Conservation (phyloP, 2,113 vertebrate species). For the Furnarius figulus region DNA sequence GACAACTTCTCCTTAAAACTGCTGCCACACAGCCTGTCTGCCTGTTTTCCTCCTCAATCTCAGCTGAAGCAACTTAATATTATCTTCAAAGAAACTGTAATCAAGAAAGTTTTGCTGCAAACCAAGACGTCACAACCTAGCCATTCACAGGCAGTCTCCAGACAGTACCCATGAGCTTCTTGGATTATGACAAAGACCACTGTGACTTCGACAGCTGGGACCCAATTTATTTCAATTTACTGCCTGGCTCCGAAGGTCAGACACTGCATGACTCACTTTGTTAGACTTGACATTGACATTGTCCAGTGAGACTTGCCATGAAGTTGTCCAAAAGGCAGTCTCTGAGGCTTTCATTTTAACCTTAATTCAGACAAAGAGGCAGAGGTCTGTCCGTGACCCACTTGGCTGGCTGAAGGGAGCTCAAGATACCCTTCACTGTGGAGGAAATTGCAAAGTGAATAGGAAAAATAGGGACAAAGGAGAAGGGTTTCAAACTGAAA, state of each 20-base stretch:
- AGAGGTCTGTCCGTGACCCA: not conserved
- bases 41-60: not conserved
- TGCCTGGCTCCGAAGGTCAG: not conserved
- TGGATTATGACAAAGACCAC: slow-evolving; percentile 9
- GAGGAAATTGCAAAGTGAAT: not conserved
- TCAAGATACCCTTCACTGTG: not conserved
- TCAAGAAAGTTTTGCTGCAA: not conserved
- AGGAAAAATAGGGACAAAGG: not conserved
- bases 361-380: not conserved
- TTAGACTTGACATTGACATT: not conserved
- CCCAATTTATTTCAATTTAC: slow-evolving; percentile 39
- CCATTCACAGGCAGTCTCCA: not conserved
- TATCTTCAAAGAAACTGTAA: not conserved
- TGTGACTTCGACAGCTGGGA: not conserved
- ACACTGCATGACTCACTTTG: not conserved
- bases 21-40: not conserved
- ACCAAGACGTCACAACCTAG: not conserved
- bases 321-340: not conserved
- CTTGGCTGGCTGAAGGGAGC: not conserved
- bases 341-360: not conserved
- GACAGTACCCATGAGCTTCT: not conserved
- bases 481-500: not conserved
- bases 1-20: not conserved
- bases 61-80: not conserved
- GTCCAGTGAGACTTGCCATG: not conserved